phyloP scores from a whole-genome alignment of 1,140 invertebrate species.

The Zaprionus kolodkinae region DNA sequence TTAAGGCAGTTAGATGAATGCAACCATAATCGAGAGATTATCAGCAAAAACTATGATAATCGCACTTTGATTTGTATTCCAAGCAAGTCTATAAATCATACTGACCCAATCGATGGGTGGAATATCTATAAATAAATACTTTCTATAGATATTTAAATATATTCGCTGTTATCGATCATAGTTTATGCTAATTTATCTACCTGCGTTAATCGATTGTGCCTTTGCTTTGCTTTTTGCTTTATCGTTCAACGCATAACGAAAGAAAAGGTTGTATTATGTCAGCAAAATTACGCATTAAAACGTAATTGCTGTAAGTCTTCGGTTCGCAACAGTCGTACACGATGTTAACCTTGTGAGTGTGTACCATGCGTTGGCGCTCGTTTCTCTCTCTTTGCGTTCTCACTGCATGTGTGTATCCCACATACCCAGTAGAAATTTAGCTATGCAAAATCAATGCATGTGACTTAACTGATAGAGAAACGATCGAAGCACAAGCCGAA shows the following conservation, averaged over 20 bases:
- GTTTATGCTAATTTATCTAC: background rate
- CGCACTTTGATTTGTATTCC: conserved; percentile 12
- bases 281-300: background rate
- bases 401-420: background rate
- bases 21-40: conserved; percentile 64
- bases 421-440: background rate
- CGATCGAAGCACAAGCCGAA: background rate
- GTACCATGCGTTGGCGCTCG: background rate
- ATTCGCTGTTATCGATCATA: background rate
- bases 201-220: background rate
- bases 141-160: background rate
- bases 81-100: background rate
- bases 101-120: background rate
- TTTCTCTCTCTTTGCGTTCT: background rate
- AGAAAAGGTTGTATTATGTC: background rate
- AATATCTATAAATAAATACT: conserved; percentile 3
- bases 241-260: background rate
- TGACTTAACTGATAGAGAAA: background rate
- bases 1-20: conserved; percentile 65
- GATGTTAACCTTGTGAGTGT: background rate
- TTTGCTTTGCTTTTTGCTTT: background rate
- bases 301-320: background rate
- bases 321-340: background rate
- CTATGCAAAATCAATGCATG: background rate
- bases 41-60: conserved; percentile 28